Conservation (phyloP, 2,113 vertebrate species). For the Carassius carassius region DNA sequence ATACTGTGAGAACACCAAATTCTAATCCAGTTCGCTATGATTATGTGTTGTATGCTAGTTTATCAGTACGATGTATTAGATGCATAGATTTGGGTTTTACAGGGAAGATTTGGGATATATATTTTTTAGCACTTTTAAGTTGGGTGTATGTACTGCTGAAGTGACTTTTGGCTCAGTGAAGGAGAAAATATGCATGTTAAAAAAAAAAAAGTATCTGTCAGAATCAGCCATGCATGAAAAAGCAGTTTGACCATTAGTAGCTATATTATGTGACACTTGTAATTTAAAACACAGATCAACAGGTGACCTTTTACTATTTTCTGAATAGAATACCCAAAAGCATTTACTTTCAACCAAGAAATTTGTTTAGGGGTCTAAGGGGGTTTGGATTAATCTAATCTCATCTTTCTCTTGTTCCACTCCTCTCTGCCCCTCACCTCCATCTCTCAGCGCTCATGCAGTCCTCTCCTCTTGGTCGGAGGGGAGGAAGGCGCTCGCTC, state of each 20-base stretch:
- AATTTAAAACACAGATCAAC: too few relatives aligned
- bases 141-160: neutral
- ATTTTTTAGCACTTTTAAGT: neutral
- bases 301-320: neutral
- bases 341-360: neutral
- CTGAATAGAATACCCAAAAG: neutral
- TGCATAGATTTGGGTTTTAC: neutral
- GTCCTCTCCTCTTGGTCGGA: slow-evolving; percentile 55
- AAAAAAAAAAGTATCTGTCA: neutral
- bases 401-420: slow-evolving; percentile 4
- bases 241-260: too few relatives aligned
- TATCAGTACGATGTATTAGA: neutral
- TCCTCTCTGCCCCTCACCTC: slow-evolving; percentile 9
- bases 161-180: neutral
- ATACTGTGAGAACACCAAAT: neutral
- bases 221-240: too few relatives aligned
- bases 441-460: slow-evolving; percentile 56
- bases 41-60: neutral
- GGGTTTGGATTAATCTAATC: neutral
- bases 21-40: neutral
- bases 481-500: slow-evolving; percentile 56
- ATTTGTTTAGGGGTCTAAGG: neutral
- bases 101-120: too few relatives aligned
- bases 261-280: too few relatives aligned
- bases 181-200: neutral